Base-by-base conservation (phyloP, 2,797 vertebrate species). In the Astyanax mexicanus region DNA sequence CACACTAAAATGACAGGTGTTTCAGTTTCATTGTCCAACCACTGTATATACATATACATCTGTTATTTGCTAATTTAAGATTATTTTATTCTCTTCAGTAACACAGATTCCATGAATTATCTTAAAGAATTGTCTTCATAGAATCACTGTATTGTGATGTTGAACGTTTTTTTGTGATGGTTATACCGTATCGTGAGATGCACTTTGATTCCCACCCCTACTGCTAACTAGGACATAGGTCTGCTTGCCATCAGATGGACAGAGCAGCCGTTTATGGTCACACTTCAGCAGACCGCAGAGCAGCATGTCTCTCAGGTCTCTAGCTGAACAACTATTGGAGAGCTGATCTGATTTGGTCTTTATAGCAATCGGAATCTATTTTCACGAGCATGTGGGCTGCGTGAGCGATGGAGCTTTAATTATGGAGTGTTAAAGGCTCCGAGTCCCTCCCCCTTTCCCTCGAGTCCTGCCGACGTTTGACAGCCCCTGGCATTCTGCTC, bases 341-440 rank as follows among this genome's bases (percentile, higher is more conserved):
- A 61, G 10, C 17, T n/a, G n/a, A n/a, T 12, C 17, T 1, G n/a
- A 61, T 38, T 61, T 19, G 58, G 17, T 19, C 12, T 37, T 66
- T 66, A 66, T n/a, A 64, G 15, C 42, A 42, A 66, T n/a, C 55
- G 8, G 25, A 45, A 76, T 21, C 49, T 35, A 40, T 64, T 49
- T 64, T 49, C 37, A 27, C 23, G 25, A 38, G 21, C 58, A 10
- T 45, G 67, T 12, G 6, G 54, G 57, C 65, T 32, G 21, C 21
- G n/a, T 21, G 38, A 71, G 67, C 23, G 58, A 15, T 77, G 74
- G 54, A 71, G 68, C 40, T 58, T 69, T 75, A 60, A 75, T 64
- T 70, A 77, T 65, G 54, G 37, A 3, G 11, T 44, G 42, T 57
- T 40, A 8, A 29, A 35, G 47, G 42, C 23, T 64, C 13, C 1